Conservation (phyloP, 92 coral and sea anemone genomes). For the Phenganax marumi region DNA sequence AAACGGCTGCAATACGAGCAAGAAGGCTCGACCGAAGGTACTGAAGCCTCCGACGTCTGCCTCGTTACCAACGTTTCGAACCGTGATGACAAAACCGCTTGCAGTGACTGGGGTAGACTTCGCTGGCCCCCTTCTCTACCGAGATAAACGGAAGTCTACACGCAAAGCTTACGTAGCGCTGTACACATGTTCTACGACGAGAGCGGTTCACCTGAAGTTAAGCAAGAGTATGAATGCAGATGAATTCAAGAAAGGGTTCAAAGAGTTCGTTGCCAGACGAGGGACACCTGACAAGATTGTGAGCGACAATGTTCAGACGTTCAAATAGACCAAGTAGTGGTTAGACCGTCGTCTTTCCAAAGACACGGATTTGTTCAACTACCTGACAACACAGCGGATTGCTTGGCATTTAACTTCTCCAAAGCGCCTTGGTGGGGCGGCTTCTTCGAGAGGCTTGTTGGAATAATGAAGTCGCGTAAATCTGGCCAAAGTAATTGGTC, state of each 20-base stretch:
- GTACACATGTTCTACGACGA: conserved; percentile 62
- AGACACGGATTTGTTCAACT: conserved; percentile 31
- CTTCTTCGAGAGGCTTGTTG: conserved; percentile 40
- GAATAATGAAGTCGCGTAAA: conserved; percentile 42
- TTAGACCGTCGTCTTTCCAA: too few relatives aligned
- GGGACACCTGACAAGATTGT: too few relatives aligned
- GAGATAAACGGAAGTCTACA: too few relatives aligned
- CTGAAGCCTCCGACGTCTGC: too few relatives aligned
- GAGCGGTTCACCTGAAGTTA: too few relatives aligned
- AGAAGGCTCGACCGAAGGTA: too few relatives aligned
- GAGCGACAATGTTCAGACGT: too few relatives aligned
- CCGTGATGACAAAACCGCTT: too few relatives aligned
- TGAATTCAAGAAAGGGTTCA: conserved; percentile 44
- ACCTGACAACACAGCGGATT: conserved; percentile 31
- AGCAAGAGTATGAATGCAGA: conserved; percentile 34
- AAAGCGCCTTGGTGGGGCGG: conserved; percentile 53
- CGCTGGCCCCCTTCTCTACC: conserved; percentile 12
- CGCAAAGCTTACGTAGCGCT: conserved; percentile 53
- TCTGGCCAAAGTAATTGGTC: conserved; percentile 15
- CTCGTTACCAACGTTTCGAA: too few relatives aligned
- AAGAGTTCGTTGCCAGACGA: conserved; percentile 58
- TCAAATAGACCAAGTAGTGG: too few relatives aligned
- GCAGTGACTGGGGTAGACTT: not conserved
- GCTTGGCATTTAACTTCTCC: conserved; percentile 48
- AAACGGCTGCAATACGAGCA: too few relatives aligned